Conservation (phyloP, 2,113 vertebrate species). For the Tetrao urogallus region DNA sequence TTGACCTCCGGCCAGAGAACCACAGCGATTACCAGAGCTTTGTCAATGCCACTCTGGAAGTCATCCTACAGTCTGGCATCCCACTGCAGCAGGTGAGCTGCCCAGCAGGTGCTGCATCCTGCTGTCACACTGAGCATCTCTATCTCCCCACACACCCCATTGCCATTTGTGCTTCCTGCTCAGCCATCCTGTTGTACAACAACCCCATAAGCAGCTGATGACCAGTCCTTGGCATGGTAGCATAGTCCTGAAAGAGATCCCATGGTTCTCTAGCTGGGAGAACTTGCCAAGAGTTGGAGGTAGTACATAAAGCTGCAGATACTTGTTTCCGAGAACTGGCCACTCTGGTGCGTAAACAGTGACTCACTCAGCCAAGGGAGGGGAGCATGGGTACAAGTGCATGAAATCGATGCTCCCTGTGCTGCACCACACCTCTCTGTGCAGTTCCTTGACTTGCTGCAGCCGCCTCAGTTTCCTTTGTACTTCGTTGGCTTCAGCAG, state of each 20-base stretch:
- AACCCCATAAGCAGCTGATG: not conserved
- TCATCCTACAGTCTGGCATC: slow-evolving; percentile 77
- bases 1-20: slow-evolving; percentile 84
- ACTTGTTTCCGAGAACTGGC: not conserved
- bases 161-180: not conserved
- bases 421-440: not conserved
- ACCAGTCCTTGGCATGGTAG: not conserved
- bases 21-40: slow-evolving; percentile 75
- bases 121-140: not conserved
- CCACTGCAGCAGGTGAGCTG: slow-evolving; percentile 76
- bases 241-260: not conserved
- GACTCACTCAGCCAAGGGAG: slow-evolving; percentile 43
- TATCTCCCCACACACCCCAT: not conserved
- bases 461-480: not conserved
- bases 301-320: not conserved
- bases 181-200: not conserved
- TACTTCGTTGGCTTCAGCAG: not conserved
- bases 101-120: not conserved
- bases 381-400: not conserved
- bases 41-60: slow-evolving; percentile 71
- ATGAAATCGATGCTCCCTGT: not conserved
- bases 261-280: not conserved
- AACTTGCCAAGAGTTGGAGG: not conserved
- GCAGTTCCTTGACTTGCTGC: not conserved
- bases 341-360: slow-evolving; percentile 15